These are phyloP conservation scores for Lycopodina hypogea DNA, from an alignment of 37 sponge, comb jelly and placozoan genomes.

Conservation along the genomic window DNA sequence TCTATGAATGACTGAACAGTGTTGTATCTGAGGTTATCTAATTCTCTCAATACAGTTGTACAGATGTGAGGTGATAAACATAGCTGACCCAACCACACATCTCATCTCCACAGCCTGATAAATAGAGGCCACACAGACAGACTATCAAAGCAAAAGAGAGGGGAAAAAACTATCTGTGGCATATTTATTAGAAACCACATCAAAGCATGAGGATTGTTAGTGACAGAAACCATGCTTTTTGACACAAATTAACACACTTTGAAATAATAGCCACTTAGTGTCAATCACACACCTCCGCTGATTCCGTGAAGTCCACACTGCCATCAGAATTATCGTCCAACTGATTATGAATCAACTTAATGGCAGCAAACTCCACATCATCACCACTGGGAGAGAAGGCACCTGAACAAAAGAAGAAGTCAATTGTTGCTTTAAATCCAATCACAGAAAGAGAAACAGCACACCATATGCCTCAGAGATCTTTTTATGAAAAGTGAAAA, in stretches of 20 bases:
- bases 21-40: too few relatives aligned
- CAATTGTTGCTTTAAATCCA: neutral
- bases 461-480: neutral
- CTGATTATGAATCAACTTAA: constrained; percentile 35
- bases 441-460: neutral
- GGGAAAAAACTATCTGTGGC: neutral
- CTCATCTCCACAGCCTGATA: too few relatives aligned
- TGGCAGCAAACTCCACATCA: constrained; percentile 47
- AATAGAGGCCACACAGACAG: too few relatives aligned
- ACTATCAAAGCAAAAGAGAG: too few relatives aligned
- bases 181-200: neutral
- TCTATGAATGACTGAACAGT: too few relatives aligned
- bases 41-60: too few relatives aligned
- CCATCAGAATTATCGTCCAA: constrained; percentile 64
- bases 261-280: neutral
- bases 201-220: neutral
- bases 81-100: too few relatives aligned
- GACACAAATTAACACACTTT: too few relatives aligned
- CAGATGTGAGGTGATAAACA: too few relatives aligned
- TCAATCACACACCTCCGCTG: constrained; percentile 33
- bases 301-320: constrained; percentile 46
- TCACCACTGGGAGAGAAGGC: constrained; percentile 14
- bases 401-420: neutral
- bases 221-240: neutral
- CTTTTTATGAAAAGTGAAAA: neutral